These are phyloP conservation scores for Acipenser transmontanus DNA, from an alignment of 2,797 vertebrate genomes.

Conservation along the genomic window DNA sequence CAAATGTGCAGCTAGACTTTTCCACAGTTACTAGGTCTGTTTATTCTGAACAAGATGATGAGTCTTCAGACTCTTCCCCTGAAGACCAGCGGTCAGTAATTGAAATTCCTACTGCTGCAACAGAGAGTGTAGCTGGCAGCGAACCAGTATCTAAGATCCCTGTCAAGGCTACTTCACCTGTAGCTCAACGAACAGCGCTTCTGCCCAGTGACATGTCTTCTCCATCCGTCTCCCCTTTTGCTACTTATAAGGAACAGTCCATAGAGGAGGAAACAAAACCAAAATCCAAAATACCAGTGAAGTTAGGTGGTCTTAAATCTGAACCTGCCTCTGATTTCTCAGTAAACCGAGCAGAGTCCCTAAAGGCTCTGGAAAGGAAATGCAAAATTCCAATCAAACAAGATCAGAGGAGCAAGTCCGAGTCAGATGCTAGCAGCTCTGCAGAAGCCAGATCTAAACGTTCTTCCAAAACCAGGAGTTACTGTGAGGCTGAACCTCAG, in stretches of 20 bases:
- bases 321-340: conserved; percentile 43
- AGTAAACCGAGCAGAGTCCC: conserved; percentile 42
- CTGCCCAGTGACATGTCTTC: conserved; percentile 28
- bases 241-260: conserved; percentile 51
- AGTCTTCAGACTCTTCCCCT: conserved; percentile 87
- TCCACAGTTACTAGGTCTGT: conserved; percentile 65
- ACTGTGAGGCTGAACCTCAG: conserved; percentile 72
- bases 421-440: conserved; percentile 72
- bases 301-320: conserved; percentile 58
- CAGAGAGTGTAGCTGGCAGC: conserved; percentile 59
- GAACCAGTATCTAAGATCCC: conserved; percentile 70
- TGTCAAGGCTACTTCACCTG: conserved; percentile 53
- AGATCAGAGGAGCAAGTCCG: conserved; percentile 80
- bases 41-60: conserved; percentile 70
- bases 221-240: conserved; percentile 36
- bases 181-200: conserved; percentile 33
- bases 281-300: conserved; percentile 90
- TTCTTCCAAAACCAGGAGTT: conserved; percentile 75
- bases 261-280: conserved; percentile 60
- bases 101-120: conserved; percentile 74
- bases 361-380: conserved; percentile 48
- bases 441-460: conserved; percentile 64
- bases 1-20: conserved; percentile 71
- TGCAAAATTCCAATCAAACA: conserved; percentile 59
- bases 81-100: conserved; percentile 86